Evolutionary conservation across 2,113 vertebrate species (phyloP).

Genomic region (Myotis lucifugus): DNA sequence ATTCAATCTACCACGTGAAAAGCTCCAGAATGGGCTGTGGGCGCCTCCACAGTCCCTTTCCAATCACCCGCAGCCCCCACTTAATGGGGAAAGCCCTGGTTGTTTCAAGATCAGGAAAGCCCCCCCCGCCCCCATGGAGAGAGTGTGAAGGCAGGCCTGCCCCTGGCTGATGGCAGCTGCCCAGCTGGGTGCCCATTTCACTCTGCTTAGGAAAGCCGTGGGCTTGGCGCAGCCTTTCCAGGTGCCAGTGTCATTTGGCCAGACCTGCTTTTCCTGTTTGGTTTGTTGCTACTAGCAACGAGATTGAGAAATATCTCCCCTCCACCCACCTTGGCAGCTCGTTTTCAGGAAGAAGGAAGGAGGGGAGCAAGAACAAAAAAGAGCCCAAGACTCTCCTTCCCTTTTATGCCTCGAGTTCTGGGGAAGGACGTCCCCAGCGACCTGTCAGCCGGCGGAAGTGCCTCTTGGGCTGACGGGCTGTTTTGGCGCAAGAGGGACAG

Average conservation of each 20-base stretch:
- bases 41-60: fast-evolving
- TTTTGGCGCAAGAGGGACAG: neutral
- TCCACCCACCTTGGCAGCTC: conserved; percentile 43
- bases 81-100: neutral
- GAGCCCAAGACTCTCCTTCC: neutral
- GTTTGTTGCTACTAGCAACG: conserved; percentile 64
- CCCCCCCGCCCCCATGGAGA: neutral
- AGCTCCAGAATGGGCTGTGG: neutral
- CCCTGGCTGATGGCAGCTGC: neutral
- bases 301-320: neutral
- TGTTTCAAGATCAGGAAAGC: neutral
- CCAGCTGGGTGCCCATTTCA: neutral
- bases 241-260: conserved; percentile 33
- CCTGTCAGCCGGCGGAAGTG: neutral
- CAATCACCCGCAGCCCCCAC: neutral
- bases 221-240: neutral
- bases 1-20: fast-evolving
- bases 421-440: neutral
- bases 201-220: neutral
- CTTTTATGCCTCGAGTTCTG: neutral
- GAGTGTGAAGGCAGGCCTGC: neutral
- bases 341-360: conserved; percentile 39
- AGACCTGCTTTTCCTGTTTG: conserved; percentile 75
- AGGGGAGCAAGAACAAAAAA: neutral
- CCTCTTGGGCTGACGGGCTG: neutral